Evolutionary conservation across 2,797 vertebrate species (phyloP), one percentile per base, ranked within the genome.

Genomic region (Spheniscus humboldti): DNA sequence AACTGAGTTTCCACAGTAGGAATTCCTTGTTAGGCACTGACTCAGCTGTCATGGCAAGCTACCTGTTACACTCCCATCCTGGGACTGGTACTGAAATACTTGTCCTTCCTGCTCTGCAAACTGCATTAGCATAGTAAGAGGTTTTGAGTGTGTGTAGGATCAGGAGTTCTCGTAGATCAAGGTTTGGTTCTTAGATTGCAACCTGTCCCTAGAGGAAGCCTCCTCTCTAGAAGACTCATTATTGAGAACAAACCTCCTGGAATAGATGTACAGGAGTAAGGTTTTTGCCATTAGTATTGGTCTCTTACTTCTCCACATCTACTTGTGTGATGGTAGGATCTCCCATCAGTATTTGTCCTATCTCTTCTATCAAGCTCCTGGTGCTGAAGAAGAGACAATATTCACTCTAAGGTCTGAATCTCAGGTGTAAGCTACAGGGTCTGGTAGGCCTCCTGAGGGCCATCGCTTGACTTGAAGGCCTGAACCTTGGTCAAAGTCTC

Each of bases 81-180:
- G 56, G 47, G 72, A 28, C 71, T 62, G 55, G 55, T 62, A 63
- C 47, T 77, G 90, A 96, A 97, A 90, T 90, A 96, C 96, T 94
- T 19, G 95, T 94, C 95, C 85, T 91, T 96, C 96, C 91, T 92
- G 96, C 92, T 96, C 73, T 91, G 85, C 89, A 68, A 18, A 84
- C 62, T 62, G 27, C 35, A 77, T 91, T 91, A 90, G 79, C 85
- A 84, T 86, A 64, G 87, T 37, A 55, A 80, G 72, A 92, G 43
- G 47, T 83, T 43, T 6, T 86, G 87, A 88, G 80, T 73, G 48
- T 60, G 73, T 95, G 89, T 79, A 90, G 85, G 79, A 91, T 86
- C 68, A 81, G 72, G 81, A 88, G 67, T 80, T 90, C 72, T 77
- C 0, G 0, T 41, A 55, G 72, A 94, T 90, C 68, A 77, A 47